Base-by-base conservation (phyloP, 64 coral and sea anemone genomes). In the Montipora foliosa region DNA sequence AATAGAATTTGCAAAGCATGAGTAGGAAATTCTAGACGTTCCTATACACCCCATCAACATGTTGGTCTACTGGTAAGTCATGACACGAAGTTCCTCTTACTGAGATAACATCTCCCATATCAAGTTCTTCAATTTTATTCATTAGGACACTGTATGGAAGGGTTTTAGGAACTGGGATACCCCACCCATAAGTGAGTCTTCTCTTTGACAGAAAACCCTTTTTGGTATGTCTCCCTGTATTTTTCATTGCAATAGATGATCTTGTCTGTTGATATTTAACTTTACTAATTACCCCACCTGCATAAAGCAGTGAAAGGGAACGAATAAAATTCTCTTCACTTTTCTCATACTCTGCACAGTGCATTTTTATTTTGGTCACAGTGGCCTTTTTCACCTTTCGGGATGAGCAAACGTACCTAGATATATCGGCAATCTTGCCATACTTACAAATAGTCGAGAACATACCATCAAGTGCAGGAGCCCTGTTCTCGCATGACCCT, bases 251-350 rank as follows among this genome's bases (percentile, higher is more conserved):
- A 44, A 89, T 16, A 16, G 87, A 86, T 60, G 92, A 89, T 72
- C 86, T 78, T 24, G 47, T 47, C 49, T 88, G 67, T 49, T 88
- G 11, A 74, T 94, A 94, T 81, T 88, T 94, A 5, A 75, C 46
- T 81, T 94, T 94, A 4, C 84, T 84, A 50, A 94, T 88, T 11
- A 94, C 52, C 16, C 92, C 84, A 20, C 92, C 92, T 80, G 83
- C 92, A 94, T 94, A 94, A 16, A 94, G 58, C 13, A 94, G 60
- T 29, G 47, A 88, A 78, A 94, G 74, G 24, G 92, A 88, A 46
- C 84, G 73, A 67, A 94, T 88, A 44, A 94, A 88, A 78, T 94
- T 94, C n/a, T 88, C 74, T 12, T 87, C 83, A 80, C 83, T 88
- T 17, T 87, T 78, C 47, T 93, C 91, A 93, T 87, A 93, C 46